Conservation (phyloP, 1,140 invertebrate species). For the Thaumetopoea pityocampa region DNA sequence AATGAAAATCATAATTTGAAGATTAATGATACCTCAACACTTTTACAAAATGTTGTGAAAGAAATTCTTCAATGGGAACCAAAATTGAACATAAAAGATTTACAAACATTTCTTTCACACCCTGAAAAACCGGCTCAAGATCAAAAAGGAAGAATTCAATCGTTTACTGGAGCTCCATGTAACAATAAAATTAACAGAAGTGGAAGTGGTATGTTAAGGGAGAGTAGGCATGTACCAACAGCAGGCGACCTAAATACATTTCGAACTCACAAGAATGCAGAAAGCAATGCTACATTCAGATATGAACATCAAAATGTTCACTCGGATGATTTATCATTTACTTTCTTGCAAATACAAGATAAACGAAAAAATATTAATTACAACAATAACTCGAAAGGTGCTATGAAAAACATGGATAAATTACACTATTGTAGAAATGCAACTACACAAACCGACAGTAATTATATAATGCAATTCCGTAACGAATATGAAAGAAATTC, state of each 20-base stretch:
- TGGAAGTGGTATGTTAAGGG: too few species aligned
- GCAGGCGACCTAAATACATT: too few species aligned
- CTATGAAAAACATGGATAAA: too few species aligned
- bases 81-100: neutral
- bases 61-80: conserved; percentile 24
- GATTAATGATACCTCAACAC: conserved; percentile 24
- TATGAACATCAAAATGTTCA: neutral
- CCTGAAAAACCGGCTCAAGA: neutral
- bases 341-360: conserved; percentile 25
- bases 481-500: too few species aligned
- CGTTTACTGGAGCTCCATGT: neutral
- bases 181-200: neutral
- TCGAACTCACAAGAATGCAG: too few species aligned
- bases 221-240: too few species aligned
- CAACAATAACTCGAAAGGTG: too few species aligned
- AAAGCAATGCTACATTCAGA: too few species aligned
- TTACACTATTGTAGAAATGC: neutral
- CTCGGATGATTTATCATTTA: conserved; percentile 30
- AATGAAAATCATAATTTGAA: neutral
- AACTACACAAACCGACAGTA: neutral
- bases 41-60: conserved; percentile 40
- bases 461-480: too few species aligned
- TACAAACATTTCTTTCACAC: neutral
- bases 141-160: neutral
- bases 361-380: too few species aligned